Conservation (phyloP, 2,113 vertebrate genomes). For the Petaurus breviceps region DNA sequence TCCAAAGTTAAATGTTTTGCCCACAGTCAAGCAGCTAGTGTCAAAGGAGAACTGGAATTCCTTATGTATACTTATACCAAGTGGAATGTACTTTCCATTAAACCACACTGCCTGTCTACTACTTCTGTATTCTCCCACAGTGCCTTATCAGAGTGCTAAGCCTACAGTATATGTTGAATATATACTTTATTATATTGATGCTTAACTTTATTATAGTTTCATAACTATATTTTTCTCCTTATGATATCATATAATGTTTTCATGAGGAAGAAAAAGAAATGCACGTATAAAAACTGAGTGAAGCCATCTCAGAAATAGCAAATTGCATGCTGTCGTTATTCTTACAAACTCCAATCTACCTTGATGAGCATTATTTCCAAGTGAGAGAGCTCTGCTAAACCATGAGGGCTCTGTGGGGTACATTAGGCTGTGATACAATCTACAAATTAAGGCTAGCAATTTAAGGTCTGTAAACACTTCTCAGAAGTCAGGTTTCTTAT, state of each 20-base stretch:
- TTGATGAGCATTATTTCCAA: conserved; percentile 24
- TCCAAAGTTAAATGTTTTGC: not conserved
- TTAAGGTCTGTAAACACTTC: conserved; percentile 75
- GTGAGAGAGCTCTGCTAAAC: conserved; percentile 49
- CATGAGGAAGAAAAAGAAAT: conserved; percentile 9
- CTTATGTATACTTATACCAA: not conserved
- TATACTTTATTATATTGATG: not conserved
- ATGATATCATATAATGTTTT: not conserved
- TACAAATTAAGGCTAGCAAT: conserved; percentile 73
- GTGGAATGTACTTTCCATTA: not conserved
- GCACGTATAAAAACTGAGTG: not conserved
- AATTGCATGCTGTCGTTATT: conserved; percentile 7
- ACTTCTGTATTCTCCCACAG: not conserved
- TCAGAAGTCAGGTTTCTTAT: conserved; percentile 61
- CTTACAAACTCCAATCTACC: not conserved
- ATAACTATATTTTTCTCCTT: conserved; percentile 7
- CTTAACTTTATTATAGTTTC: not conserved
- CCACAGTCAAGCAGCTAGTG: not conserved
- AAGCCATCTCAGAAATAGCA: conserved; percentile 11
- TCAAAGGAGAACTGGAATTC: not conserved
- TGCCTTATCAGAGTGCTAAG: not conserved
- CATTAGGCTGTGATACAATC: conserved; percentile 63
- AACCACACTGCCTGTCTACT: not conserved
- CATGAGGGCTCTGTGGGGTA: conserved; percentile 54
- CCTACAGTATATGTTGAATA: not conserved